Conservation (phyloP, 2,888 invertebrate genomes). For the Cephus sareptanus region DNA sequence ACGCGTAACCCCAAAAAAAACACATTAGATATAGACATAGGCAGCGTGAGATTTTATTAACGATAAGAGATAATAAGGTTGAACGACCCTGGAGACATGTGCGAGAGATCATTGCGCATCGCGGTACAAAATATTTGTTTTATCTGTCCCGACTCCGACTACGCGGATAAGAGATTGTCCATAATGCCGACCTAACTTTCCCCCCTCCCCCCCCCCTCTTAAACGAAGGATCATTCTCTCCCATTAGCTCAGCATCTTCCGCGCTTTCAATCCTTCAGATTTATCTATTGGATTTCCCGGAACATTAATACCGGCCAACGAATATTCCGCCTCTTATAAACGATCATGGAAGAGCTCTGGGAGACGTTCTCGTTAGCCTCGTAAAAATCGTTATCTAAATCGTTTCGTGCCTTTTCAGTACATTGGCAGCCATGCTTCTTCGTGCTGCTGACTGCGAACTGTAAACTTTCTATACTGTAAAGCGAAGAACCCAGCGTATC, state of each 20-base stretch:
- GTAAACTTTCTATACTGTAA: not conserved
- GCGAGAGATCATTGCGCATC: constrained; percentile 6
- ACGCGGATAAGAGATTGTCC: not conserved
- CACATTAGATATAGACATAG: not conserved
- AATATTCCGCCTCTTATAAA: not conserved
- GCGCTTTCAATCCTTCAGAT: not conserved
- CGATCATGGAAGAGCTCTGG: not conserved
- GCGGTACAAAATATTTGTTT: constrained; percentile 23
- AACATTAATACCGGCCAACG: not conserved
- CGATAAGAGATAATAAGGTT: constrained; percentile 21
- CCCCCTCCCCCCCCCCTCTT: too few relatives aligned
- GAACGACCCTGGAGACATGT: constrained; percentile 33
- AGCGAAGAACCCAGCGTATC: not conserved
- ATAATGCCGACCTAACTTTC: not conserved
- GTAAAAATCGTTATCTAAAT: constrained; percentile 47
- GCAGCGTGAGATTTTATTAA: not conserved
- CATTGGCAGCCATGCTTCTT: not conserved
- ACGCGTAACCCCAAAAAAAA: not conserved
- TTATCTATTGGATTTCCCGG: not conserved
- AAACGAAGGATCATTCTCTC: not conserved
- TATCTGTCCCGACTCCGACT: not conserved
- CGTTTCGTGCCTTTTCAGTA: not conserved
- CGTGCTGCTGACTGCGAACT: not conserved
- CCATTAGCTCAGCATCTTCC: not conserved
- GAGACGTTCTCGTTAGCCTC: not conserved